Evolutionary conservation across 2,888 invertebrate species (phyloP), one percentile per base, ranked within the genome.

Genomic region (Nebria brevicollis): DNA sequence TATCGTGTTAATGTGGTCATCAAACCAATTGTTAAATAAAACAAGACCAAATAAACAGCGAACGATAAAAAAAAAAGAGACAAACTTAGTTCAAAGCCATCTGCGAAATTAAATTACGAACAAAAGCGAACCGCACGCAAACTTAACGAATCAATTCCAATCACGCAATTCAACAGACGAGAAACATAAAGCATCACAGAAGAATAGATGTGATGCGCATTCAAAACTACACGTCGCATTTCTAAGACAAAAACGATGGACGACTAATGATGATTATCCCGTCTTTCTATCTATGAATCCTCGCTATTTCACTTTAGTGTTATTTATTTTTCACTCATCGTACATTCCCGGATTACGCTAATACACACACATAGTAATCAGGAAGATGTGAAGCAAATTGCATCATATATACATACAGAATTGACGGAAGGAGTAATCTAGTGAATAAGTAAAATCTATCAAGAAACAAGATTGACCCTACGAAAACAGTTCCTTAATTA

Each of bases 401-500:
- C 54, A 54, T 54, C 54, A 54, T 54, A 54, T 13, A 54, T 3
- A 54, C 8, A 3, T 54, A 13, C 54, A 54, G 54, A 54, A 11
- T 8, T 54, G 54, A 54, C 11, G 4, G 54, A 7, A 54, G 54
- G 8, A 64, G 79, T 66, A 79, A 79, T 75, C 66, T 75, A 66
- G 72, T 79, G 73, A 79, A 79, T 79, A 68, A 79, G 66, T 66
- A 42, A 79, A 73, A 66, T 41, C 73, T 20, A 78, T 74, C 74
- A 66, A 42, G 54, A 54, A 13, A 13, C 54, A 54, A 3, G 54
- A 66, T 79, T 79, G 79, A 79, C 79, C 78, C 79, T n/a, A 11
- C 41, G 79, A 75, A 79, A 79, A 79, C 79, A 79, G 54, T 73
- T 74, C 79, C 74, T 79, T 79, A 79, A 79, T 79, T 79, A 79